phyloP scores from a whole-genome alignment of 1,140 invertebrate species.

The Trachymyrmex cornetzi region DNA sequence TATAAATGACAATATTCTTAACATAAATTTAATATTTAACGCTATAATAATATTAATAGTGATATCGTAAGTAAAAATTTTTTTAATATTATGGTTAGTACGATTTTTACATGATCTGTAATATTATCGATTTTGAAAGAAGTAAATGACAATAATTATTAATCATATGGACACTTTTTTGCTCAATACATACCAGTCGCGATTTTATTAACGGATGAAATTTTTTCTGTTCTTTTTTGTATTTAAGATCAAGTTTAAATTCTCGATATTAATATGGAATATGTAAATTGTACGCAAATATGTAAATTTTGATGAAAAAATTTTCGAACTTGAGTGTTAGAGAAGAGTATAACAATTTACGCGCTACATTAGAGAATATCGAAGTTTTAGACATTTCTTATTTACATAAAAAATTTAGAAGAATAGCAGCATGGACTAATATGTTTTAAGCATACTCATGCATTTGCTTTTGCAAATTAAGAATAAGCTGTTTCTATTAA shows the following conservation, averaged over 20 bases:
- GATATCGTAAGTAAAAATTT: not conserved
- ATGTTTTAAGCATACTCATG: not conserved
- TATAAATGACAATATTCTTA: slow-evolving; percentile 2
- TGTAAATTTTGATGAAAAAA: not conserved
- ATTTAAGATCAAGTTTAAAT: not conserved
- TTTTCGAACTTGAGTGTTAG: not conserved
- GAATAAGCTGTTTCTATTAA: not conserved
- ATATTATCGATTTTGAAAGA: not conserved
- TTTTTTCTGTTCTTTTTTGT: not conserved
- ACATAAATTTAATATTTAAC: not conserved
- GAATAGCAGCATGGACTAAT: not conserved
- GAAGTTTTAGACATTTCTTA: not conserved
- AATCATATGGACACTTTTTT: slow-evolving; percentile 21
- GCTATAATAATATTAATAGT: not conserved
- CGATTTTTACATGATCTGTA: not conserved
- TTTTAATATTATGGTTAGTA: not conserved
- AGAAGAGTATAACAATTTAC: not conserved
- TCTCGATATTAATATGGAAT: not conserved
- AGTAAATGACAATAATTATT: slow-evolving; percentile 8
- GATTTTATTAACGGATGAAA: not conserved
- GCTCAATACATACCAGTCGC: slow-evolving; percentile 11
- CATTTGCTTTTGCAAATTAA: not conserved
- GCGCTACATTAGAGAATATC: not conserved
- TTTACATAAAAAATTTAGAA: slow-evolving; percentile 22
- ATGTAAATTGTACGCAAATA: no score